Percentiles rank a stretch among this genome's conserved stretches.
phyloP scores from a whole-genome alignment of 2,797 vertebrate species.

The Mastacembelus armatus region DNA sequence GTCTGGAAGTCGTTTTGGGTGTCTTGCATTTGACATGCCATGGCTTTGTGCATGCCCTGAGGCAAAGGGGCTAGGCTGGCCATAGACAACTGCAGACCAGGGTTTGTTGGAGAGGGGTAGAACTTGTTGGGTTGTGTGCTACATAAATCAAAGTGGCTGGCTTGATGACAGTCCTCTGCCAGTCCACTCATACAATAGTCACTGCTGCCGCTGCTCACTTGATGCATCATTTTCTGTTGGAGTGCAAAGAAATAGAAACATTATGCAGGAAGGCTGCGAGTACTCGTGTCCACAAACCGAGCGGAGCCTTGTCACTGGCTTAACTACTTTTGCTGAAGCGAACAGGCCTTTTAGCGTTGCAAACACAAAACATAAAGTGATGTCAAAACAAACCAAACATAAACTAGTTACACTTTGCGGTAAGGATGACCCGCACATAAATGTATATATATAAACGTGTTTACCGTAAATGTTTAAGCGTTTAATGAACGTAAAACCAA shows the following conservation, averaged over 20 bases:
- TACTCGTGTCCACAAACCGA: conserved; percentile 16
- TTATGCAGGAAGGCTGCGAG: conserved; percentile 9
- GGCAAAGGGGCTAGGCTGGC: conserved; percentile 80
- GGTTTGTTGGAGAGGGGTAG: conserved; percentile 82
- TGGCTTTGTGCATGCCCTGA: conserved; percentile 91
- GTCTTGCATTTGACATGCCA: conserved; percentile 93
- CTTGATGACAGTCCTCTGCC: conserved; percentile 90
- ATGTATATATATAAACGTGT: too few relatives aligned
- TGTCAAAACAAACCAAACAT: conserved; percentile 14
- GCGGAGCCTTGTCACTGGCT: conserved; percentile 15
- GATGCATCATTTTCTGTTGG: conserved; percentile 97
- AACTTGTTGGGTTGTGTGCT: conserved; percentile 93
- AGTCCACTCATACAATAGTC: conserved; percentile 94
- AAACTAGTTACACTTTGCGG: conserved; percentile 8
- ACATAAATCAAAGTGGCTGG: conserved; percentile 94
- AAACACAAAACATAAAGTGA: conserved; percentile 21
- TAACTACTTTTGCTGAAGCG: conserved; percentile 42
- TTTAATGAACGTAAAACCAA: conserved; percentile 27
- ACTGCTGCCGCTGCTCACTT: conserved; percentile 90
- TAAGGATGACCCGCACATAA: background rate
- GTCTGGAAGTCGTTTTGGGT: conserved; percentile 88
- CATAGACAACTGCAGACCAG: conserved; percentile 82
- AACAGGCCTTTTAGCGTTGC: conserved; percentile 39
- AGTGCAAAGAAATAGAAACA: conserved; percentile 41
- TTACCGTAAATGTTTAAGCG: background rate